Conservation (phyloP, 2,113 vertebrate genomes). For the Salvelinus fontinalis region DNA sequence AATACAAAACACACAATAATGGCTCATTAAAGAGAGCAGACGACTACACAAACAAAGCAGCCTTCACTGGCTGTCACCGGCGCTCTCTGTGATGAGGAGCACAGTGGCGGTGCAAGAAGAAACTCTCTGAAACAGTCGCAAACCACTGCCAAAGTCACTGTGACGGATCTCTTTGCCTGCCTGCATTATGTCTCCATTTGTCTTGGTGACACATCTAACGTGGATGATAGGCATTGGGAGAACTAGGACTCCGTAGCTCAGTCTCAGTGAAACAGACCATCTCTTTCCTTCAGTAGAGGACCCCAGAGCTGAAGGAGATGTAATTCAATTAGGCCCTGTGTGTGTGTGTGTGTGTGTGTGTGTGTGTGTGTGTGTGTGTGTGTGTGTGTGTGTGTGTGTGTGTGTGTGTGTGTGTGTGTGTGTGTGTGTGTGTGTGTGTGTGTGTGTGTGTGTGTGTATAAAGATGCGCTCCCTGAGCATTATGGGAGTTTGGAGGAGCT, state of each 20-base stretch:
- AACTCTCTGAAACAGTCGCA: background rate
- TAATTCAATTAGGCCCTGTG: constrained; percentile 24
- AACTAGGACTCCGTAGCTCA: background rate
- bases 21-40: constrained; percentile 76
- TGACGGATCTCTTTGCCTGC: constrained; percentile 44
- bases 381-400: too few species aligned
- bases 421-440: too few species aligned
- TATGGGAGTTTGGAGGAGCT: constrained; percentile 9
- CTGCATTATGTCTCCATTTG: constrained; percentile 49
- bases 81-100: constrained; percentile 58
- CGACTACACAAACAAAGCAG: constrained; percentile 78
- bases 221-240: constrained; percentile 26
- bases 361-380: background rate
- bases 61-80: constrained; percentile 73
- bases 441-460: constrained; percentile 3
- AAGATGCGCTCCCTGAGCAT: constrained; percentile 1
- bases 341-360: background rate
- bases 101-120: constrained; percentile 19
- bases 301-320: background rate
- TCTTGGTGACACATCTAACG: constrained; percentile 55
- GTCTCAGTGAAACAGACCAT: too few species aligned
- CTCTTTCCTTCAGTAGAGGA: background rate
- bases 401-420: too few species aligned
- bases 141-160: constrained; percentile 42
- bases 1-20: constrained; percentile 69